Percentiles rank a stretch among this genome's conserved stretches.
Evolutionary conservation across 1,140 invertebrate genomes (phyloP).

Genomic region (Drosophila auraria): DNA sequence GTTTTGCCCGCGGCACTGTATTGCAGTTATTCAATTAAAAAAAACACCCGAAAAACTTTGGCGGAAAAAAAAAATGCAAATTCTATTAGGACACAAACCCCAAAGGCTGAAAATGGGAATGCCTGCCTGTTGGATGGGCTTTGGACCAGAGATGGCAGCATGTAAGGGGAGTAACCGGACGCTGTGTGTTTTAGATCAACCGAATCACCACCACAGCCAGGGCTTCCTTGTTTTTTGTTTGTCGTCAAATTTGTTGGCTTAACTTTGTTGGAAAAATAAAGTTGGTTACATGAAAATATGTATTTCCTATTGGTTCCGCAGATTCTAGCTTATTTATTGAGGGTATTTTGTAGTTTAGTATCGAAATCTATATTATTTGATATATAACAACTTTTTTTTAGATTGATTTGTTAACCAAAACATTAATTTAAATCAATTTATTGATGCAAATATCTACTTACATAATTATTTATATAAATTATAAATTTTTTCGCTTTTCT

Average conservation of each 20-base stretch:
- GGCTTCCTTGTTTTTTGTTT: constrained; percentile 1
- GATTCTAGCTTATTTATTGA: no score
- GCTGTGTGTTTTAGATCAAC: constrained; percentile 45
- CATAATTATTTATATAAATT: no score
- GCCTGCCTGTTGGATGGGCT: constrained; percentile 14
- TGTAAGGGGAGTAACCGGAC: constrained; percentile 13
- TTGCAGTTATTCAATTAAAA: constrained; percentile 80
- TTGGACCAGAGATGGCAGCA: neutral
- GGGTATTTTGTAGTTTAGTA: neutral
- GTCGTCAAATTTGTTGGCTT: constrained; percentile 49
- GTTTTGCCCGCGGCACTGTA: constrained; percentile 43
- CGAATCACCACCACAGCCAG: constrained; percentile 14
- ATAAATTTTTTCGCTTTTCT: constrained; percentile 56
- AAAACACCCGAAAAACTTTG: constrained; percentile 55
- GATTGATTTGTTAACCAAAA: no score
- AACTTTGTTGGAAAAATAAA: constrained; percentile 57
- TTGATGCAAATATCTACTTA: no score
- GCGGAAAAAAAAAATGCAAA: constrained; percentile 64
- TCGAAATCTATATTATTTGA: neutral
- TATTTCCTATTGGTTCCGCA: neutral
- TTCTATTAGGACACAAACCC: constrained; percentile 61
- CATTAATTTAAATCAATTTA: no score
- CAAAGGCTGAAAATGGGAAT: constrained; percentile 23
- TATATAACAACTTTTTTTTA: no score
- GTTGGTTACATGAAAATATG: constrained; percentile 41